phyloP scores from a whole-genome alignment of 2,888 invertebrate genomes.

The Nowickia ferox region DNA sequence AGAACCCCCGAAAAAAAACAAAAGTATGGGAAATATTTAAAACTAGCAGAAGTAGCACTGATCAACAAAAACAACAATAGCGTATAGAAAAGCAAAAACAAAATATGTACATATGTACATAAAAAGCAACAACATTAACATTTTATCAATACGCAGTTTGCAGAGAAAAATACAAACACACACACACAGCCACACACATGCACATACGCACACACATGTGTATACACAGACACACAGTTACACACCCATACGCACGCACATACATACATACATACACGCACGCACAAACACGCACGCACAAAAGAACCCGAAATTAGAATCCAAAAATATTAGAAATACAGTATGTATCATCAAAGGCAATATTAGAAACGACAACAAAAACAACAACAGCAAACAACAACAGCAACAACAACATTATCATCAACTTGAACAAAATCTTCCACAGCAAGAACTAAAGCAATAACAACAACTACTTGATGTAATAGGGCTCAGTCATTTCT shows the following conservation, averaged over 20 bases:
- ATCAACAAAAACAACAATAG: slow-evolving; percentile 64
- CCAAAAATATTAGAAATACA: slow-evolving; percentile 57
- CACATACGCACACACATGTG: background rate
- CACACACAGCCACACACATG: slow-evolving; percentile 51
- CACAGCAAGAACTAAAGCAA: slow-evolving; percentile 37
- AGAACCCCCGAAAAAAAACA: slow-evolving; percentile 76
- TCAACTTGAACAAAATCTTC: slow-evolving; percentile 60
- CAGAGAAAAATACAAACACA: slow-evolving; percentile 38
- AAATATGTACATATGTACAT: slow-evolving; percentile 37
- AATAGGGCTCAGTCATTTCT: slow-evolving; percentile 53
- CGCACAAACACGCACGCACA: slow-evolving; percentile 41
- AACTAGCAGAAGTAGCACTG: slow-evolving; percentile 53
- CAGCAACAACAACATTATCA: slow-evolving; percentile 19
- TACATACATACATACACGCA: background rate
- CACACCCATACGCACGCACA: background rate
- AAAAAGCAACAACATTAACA: slow-evolving; percentile 47
- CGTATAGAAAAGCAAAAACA: slow-evolving; percentile 58
- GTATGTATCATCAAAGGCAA: slow-evolving; percentile 61
- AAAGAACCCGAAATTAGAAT: slow-evolving; percentile 71
- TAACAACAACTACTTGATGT: slow-evolving; percentile 39
- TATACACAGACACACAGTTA: too few species aligned
- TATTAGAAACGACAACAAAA: slow-evolving; percentile 68
- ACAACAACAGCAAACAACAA: slow-evolving; percentile 27
- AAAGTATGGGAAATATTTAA: slow-evolving; percentile 66
- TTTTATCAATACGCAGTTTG: slow-evolving; percentile 72